Evolutionary conservation across 92 coral and sea anemone species (phyloP).

Genomic region (Umimayanthus kanabou): DNA sequence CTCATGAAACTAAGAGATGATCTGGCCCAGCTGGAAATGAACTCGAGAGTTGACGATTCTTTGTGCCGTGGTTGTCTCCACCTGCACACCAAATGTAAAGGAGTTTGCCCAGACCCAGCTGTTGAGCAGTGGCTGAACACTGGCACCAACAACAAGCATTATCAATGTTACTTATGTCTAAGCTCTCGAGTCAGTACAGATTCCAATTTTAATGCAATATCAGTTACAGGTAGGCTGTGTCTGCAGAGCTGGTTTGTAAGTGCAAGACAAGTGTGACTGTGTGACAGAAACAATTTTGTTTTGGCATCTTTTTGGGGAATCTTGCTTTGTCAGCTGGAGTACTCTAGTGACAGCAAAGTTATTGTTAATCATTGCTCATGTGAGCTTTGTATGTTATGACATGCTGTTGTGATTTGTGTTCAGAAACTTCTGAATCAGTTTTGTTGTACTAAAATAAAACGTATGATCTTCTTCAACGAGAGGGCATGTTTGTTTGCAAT

Average conservation of each 20-base stretch:
- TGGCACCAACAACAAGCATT: constrained; percentile 19
- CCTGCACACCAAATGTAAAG: constrained; percentile 18
- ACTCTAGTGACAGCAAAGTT: constrained; percentile 6
- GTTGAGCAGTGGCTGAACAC: neutral
- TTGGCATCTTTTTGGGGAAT: constrained; percentile 14
- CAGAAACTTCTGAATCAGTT: neutral
- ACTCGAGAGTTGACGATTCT: no score
- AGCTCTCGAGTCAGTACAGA: neutral
- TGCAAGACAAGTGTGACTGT: neutral
- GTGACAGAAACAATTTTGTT: neutral
- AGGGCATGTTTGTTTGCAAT: no score
- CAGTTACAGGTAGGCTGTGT: neutral
- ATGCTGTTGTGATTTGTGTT: constrained; percentile 10
- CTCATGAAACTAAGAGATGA: no score
- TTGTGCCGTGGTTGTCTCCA: constrained; percentile 30
- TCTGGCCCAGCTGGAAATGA: no score
- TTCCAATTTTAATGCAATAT: neutral
- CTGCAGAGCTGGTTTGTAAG: constrained; percentile 4
- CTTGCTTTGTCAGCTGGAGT: constrained; percentile 23
- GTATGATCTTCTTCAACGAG: no score
- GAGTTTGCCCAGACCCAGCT: constrained; percentile 11
- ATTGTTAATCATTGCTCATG: constrained; percentile 13
- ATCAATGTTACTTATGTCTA: neutral
- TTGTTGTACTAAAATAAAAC: neutral
- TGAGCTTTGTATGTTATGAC: neutral